Evolutionary conservation across 2,797 vertebrate genomes (phyloP).

Genomic region (Acestrorhynchus altus): DNA sequence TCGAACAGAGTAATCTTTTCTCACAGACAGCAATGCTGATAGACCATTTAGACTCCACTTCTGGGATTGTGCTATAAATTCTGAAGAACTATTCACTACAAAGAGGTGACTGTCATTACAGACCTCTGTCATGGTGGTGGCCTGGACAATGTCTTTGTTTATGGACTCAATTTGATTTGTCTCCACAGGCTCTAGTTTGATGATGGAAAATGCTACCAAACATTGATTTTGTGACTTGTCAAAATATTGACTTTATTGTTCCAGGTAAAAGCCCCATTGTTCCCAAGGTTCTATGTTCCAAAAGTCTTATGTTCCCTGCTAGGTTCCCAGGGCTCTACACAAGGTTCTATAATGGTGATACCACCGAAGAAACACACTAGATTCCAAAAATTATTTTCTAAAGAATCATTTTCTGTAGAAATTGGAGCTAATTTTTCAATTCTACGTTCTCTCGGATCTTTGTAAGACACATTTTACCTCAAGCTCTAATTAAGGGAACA

Average conservation of each 20-base stretch:
- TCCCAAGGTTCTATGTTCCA: too few relatives aligned
- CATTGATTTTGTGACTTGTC: background rate
- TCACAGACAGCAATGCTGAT: constrained; percentile 49
- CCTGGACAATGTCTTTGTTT: constrained; percentile 1
- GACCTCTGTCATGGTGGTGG: constrained; percentile 35
- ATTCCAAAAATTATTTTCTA: too few relatives aligned
- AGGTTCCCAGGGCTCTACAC: too few relatives aligned
- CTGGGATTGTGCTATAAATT: constrained; percentile 38
- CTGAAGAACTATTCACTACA: constrained; percentile 15
- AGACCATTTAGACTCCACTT: constrained; percentile 36
- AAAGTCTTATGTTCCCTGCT: too few relatives aligned
- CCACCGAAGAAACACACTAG: too few relatives aligned
- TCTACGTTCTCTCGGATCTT: too few relatives aligned
- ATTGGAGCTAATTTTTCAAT: too few relatives aligned
- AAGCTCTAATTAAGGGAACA: too few relatives aligned
- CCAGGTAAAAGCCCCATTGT: too few relatives aligned
- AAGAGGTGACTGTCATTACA: constrained; percentile 13
- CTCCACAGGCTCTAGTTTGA: background rate
- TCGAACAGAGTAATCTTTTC: constrained; percentile 30
- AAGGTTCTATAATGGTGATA: too few relatives aligned
- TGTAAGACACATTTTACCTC: too few relatives aligned
- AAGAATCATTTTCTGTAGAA: too few relatives aligned
- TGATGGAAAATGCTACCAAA: background rate
- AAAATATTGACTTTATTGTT: background rate
- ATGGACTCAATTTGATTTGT: background rate